Conservation (phyloP, 1,140 invertebrate genomes). For the Agrypnia vestita region DNA sequence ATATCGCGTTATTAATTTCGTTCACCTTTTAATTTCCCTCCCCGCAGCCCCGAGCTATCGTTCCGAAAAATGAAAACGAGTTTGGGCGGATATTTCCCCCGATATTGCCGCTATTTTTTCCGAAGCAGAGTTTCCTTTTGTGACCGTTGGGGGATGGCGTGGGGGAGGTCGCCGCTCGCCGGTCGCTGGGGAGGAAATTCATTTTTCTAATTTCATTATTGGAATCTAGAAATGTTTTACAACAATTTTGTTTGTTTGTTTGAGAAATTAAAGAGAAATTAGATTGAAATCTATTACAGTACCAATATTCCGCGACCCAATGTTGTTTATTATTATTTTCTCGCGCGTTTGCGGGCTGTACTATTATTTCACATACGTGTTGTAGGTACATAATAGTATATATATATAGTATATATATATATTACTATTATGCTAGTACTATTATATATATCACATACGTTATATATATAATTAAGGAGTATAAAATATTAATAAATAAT, state of each 20-base stretch:
- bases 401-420: no score
- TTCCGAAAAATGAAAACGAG: slow-evolving; percentile 31
- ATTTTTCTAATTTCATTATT: slow-evolving; percentile 2
- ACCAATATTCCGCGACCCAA: background rate
- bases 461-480: no score
- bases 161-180: background rate
- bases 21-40: slow-evolving; percentile 26
- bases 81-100: slow-evolving; percentile 2
- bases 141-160: background rate
- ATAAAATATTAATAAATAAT: no score
- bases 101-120: slow-evolving; percentile 12
- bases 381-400: no score
- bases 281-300: background rate
- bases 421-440: no score
- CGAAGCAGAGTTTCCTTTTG: background rate
- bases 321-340: background rate
- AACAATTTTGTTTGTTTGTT: no score
- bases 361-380: no score
- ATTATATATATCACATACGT: no score
- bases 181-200: background rate
- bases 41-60: slow-evolving; percentile 12
- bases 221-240: no score
- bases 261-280: background rate
- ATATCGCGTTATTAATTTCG: slow-evolving; percentile 26
- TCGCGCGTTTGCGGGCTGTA: no score